A percentile compares a stretch with the other conserved stretches of the same genome.
Conservation (phyloP, 2,888 invertebrate species). For the Cheilosia impressa region DNA sequence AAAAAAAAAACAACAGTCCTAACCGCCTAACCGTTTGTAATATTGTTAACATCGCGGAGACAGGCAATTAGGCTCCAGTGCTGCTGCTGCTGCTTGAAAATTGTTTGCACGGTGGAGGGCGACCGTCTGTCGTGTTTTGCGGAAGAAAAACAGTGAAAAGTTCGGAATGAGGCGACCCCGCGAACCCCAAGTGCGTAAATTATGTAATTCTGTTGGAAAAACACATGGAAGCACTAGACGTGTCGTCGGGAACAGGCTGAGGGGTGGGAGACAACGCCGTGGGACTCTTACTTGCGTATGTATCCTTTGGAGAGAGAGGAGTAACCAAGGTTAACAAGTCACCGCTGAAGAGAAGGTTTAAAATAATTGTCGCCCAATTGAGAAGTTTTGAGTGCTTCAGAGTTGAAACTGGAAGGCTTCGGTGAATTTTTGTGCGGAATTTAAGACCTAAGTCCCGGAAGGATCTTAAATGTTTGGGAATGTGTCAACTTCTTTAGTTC, state of each 20-base stretch:
- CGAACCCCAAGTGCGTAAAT: conserved; percentile 15
- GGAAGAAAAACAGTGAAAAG: neutral
- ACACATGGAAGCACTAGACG: neutral
- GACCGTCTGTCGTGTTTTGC: neutral
- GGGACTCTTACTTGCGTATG: neutral
- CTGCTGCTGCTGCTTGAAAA: conserved; percentile 41
- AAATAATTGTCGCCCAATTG: too few species aligned
- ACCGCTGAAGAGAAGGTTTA: too few species aligned
- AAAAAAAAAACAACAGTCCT: conserved; percentile 42
- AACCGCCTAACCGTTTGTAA: conserved; percentile 44
- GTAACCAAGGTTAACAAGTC: neutral
- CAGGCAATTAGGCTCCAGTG: conserved; percentile 66
- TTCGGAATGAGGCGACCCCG: neutral
- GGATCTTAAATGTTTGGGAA: too few species aligned
- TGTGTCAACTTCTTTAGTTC: too few species aligned
- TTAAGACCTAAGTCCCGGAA: too few species aligned
- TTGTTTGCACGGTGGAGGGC: conserved; percentile 18
- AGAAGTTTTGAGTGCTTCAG: too few species aligned
- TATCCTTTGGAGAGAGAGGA: too few species aligned
- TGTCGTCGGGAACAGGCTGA: neutral
- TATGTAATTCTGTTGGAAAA: neutral
- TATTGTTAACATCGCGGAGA: conserved; percentile 64
- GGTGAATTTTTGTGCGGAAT: too few species aligned
- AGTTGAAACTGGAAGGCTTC: too few species aligned
- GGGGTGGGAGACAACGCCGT: neutral